These are phyloP conservation scores for Phania funesta DNA, from an alignment of 2,888 invertebrate genomes.

Conservation along the genomic window DNA sequence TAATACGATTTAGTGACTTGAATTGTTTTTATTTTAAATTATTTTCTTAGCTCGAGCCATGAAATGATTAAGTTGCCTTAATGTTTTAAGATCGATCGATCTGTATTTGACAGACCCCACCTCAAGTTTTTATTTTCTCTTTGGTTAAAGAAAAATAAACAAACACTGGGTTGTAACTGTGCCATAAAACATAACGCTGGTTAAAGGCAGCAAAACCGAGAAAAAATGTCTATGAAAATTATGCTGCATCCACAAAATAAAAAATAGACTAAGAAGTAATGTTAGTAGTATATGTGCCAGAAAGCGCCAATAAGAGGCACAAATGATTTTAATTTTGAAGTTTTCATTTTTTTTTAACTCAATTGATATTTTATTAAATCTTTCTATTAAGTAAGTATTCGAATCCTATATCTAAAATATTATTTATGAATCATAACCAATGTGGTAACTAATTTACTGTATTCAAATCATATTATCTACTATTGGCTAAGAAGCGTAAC, in stretches of 20 bases:
- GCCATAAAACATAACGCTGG: slow-evolving; percentile 52
- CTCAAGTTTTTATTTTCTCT: slow-evolving; percentile 42
- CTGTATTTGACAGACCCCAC: slow-evolving; percentile 62
- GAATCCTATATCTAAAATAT: no score
- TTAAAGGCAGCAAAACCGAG: slow-evolving; percentile 30
- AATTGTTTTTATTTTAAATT: not conserved
- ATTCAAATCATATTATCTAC: no score
- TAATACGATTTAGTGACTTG: not conserved
- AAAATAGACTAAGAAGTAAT: slow-evolving; percentile 13
- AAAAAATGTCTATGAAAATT: slow-evolving; percentile 56
- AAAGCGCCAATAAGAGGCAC: not conserved
- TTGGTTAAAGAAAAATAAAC: slow-evolving; percentile 27
- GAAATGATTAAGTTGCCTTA: slow-evolving; percentile 65
- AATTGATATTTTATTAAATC: no score
- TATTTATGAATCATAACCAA: no score
- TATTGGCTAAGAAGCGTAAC: no score
- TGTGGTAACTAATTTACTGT: no score
- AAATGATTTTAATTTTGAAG: not conserved
- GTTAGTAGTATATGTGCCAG: not conserved
- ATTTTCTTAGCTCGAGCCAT: slow-evolving; percentile 30
- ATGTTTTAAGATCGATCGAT: slow-evolving; percentile 59
- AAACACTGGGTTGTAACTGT: slow-evolving; percentile 47
- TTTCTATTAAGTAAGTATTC: no score
- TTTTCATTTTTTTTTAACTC: no score
- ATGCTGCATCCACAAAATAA: slow-evolving; percentile 53